Evolutionary conservation across 1,140 invertebrate genomes (phyloP).

Genomic region (Camponotus pennsylvanicus): DNA sequence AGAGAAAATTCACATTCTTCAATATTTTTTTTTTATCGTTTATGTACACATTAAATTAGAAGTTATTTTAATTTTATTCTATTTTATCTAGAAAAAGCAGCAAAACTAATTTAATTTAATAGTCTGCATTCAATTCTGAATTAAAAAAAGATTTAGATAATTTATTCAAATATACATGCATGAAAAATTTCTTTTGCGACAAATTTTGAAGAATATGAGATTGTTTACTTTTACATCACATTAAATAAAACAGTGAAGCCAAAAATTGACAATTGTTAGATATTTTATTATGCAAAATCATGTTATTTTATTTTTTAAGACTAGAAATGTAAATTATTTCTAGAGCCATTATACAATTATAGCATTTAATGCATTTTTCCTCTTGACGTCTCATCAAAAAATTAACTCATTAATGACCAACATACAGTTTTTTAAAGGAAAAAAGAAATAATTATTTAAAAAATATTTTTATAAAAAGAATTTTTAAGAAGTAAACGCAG

Average conservation of each 20-base stretch:
- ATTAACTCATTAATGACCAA: not conserved
- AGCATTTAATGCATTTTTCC: not conserved
- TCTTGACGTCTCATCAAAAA: not conserved
- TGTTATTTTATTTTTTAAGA: not conserved
- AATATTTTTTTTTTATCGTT: not conserved
- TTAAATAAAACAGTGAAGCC: not conserved
- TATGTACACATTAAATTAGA: not conserved
- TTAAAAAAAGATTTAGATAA: not conserved
- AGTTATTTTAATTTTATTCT: no score
- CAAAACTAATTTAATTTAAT: not conserved
- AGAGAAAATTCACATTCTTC: not conserved
- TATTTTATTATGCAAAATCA: no score
- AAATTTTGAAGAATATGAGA: not conserved
- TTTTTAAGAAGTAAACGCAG: no score
- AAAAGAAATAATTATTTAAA: not conserved
- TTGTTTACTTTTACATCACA: not conserved
- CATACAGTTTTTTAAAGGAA: not conserved
- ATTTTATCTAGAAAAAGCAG: no score
- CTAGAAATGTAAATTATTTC: not conserved
- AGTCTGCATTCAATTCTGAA: not conserved
- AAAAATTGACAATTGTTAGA: slow-evolving; percentile 15
- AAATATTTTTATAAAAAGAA: no score
- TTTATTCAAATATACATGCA: not conserved
- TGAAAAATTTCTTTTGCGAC: not conserved
- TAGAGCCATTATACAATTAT: not conserved